Percentiles rank a stretch among this genome's conserved stretches.
These are phyloP conservation scores for Smittia aterrima DNA, from an alignment of 2,888 invertebrate species.

Conservation along the genomic window DNA sequence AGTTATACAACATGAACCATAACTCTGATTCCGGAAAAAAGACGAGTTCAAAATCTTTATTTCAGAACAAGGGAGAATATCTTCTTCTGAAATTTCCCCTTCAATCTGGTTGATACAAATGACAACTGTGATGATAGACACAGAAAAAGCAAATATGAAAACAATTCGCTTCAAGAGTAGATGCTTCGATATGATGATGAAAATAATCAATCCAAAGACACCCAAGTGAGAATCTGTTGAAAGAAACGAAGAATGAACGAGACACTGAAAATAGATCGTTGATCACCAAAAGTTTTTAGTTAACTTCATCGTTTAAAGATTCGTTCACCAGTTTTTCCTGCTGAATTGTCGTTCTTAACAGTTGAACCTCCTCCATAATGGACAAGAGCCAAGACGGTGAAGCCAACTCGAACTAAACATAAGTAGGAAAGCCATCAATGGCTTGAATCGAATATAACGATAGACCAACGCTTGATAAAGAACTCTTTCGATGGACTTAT, in stretches of 20 bases:
- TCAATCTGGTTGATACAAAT: neutral
- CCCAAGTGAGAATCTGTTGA: neutral
- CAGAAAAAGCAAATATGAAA: neutral
- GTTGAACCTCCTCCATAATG: conserved; percentile 1
- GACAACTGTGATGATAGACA: neutral
- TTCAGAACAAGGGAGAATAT: too few species aligned
- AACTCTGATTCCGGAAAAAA: too few species aligned
- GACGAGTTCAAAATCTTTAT: too few species aligned
- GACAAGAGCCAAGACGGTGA: neutral
- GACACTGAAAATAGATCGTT: neutral
- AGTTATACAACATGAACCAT: too few species aligned
- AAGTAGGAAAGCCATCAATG: neutral
- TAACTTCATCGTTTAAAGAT: neutral
- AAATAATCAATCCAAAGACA: neutral
- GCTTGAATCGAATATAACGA: conserved; percentile 6
- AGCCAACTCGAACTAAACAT: neutral
- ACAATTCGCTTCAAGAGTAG: neutral
- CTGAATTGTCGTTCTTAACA: neutral
- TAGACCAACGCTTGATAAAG: neutral
- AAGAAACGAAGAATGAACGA: conserved; percentile 24
- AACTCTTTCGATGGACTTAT: too few species aligned
- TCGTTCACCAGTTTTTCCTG: conserved; percentile 10
- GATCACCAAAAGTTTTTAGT: neutral
- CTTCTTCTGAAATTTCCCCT: too few species aligned
- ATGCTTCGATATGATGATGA: neutral